Evolutionary conservation across 1,140 invertebrate genomes (phyloP).

Genomic region (Drosophila athabasca): DNA sequence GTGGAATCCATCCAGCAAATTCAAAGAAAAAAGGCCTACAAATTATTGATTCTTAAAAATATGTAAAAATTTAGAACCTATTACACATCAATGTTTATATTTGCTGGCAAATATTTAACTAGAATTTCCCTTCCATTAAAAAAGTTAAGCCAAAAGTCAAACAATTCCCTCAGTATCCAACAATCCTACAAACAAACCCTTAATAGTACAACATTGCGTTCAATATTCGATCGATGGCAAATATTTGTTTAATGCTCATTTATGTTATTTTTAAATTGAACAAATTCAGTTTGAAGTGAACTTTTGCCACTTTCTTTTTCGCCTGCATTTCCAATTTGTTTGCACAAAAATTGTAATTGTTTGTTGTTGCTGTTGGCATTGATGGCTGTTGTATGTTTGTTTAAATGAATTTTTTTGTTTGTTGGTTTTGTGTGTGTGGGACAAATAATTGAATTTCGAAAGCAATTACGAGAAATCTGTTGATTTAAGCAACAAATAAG

Average conservation of each 20-base stretch:
- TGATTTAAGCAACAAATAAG: conserved; percentile 62
- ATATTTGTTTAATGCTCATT: conserved; percentile 57
- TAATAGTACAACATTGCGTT: conserved; percentile 24
- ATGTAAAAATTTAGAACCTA: too few relatives aligned
- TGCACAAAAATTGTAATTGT: conserved; percentile 62
- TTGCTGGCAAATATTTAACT: too few relatives aligned
- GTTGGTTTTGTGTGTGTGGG: conserved; percentile 19
- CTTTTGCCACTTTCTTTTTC: too few relatives aligned
- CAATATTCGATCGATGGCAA: conserved; percentile 42
- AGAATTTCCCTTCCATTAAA: too few relatives aligned
- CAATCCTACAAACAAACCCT: too few relatives aligned
- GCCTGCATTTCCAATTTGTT: conserved; percentile 25
- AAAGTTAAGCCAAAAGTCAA: conserved; percentile 21
- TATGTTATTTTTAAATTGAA: conserved; percentile 53
- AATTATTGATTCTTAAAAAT: too few relatives aligned
- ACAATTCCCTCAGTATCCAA: not conserved
- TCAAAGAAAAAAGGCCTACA: too few relatives aligned
- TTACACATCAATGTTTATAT: too few relatives aligned
- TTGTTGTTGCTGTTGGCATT: conserved; percentile 57
- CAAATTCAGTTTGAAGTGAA: conserved; percentile 27
- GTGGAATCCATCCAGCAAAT: too few relatives aligned
- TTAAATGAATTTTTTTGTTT: conserved; percentile 1
- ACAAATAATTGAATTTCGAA: conserved; percentile 73
- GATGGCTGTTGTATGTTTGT: conserved; percentile 14
- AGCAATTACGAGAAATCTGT: conserved; percentile 76